Evolutionary conservation across 64 coral and sea anemone species (phyloP), one percentile per base, ranked within the genome.

Genomic region (Porites australiensis): DNA sequence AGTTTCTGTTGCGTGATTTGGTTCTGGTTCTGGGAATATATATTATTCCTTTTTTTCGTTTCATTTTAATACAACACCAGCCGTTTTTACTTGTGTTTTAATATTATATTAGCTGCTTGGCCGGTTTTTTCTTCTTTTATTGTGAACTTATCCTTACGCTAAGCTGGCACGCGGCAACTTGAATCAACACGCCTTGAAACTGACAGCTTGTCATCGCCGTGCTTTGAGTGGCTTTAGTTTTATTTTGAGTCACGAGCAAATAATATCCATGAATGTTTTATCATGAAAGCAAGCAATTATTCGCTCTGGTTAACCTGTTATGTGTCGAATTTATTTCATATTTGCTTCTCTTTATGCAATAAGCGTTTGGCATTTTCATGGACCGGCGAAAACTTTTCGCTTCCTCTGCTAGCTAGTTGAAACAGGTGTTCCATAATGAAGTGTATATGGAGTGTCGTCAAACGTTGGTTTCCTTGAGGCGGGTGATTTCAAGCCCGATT

Each of bases 101-200:
- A 51, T 84, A 65, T 47, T 11, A 45, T 47, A 84, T 67, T 67
- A 50, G 69, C 16, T 0, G 59, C 44, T 49, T 60, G 58, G 37
- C 60, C 62, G 81, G 73, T 50, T 76, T 76, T 76, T 76, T 50
- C 8, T 19, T 44, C 14, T 16, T 76, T 6, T 50, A 19, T 50
- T 48, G 73, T 1, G 27, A 37, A 47, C 45, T 76, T 13, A 76
- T 51, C 81, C 44, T 69, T 69, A 51, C 69, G 81, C 63, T 84
- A 84, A 84, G 81, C 63, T 65, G 81, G 15, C 58, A 20, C 47
- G 81, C 81, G 81, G 81, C 63, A 84, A 68, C 81, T 84, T 84
- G 0, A 68, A 52, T 50, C 62, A 46, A 46, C 47, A 7, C 20
- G 81, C 8, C 15, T 20, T 13, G 81, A 44, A 63, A 84, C 69